Conservation (phyloP, 2,797 vertebrate species). For the Bovichtus diacanthus region DNA sequence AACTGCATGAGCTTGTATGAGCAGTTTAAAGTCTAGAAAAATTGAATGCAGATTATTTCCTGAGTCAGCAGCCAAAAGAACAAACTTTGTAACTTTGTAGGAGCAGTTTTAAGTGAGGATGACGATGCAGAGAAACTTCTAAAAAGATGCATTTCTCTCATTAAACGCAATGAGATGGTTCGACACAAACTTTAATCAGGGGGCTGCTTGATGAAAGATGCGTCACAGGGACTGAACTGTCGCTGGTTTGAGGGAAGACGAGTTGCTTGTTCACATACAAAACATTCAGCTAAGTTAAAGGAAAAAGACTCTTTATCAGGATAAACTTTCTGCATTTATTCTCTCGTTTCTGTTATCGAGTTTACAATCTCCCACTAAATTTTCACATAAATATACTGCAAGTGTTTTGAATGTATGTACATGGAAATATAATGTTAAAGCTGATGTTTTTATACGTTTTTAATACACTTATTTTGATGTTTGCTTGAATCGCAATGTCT, state of each 20-base stretch:
- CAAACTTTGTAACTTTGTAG: not conserved
- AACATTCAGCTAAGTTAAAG: not conserved
- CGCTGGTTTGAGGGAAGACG: too few species aligned
- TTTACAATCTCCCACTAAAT: not conserved
- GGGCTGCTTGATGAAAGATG: not conserved
- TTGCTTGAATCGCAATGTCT: too few species aligned
- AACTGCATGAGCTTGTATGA: not conserved
- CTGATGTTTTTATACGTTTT: not conserved
- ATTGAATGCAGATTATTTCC: not conserved
- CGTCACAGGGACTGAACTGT: not conserved
- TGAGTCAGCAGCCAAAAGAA: not conserved
- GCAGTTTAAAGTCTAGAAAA: not conserved
- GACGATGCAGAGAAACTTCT: not conserved
- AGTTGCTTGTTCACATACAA: not conserved
- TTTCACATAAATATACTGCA: not conserved
- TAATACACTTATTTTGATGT: too few species aligned
- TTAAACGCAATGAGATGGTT: not conserved
- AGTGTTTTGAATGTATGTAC: not conserved
- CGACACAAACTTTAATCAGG: not conserved
- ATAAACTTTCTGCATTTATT: not conserved
- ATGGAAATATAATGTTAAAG: not conserved
- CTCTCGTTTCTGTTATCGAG: not conserved
- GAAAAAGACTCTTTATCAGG: not conserved
- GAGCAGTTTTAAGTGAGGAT: not conserved
- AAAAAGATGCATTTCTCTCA: not conserved